Evolutionary conservation across 2,113 vertebrate genomes (phyloP), one percentile per base, ranked within the genome.

Genomic region (Aldabrachelys gigantea): DNA sequence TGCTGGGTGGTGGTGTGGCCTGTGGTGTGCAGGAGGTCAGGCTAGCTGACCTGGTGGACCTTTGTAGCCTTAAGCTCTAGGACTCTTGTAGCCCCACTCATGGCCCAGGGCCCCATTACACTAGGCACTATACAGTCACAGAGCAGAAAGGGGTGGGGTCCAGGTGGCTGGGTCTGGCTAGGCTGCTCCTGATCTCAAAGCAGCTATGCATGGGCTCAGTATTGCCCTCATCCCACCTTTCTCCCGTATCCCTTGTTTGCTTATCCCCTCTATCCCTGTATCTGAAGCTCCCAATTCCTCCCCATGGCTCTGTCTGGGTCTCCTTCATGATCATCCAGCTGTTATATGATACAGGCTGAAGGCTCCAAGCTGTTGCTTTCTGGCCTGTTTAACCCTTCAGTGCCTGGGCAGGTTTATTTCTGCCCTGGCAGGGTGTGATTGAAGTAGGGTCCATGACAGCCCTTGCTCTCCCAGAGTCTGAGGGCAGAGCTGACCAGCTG

Each of bases 141-240:
- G 10, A 59, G 44, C 53, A 59, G 29, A 47, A 25, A 2, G 78
- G 80, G 31, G 29, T 8, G 47, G 24, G 50, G 49, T 14, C 27
- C 41, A 35, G 11, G 38, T 1, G 7, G 12, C 47, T 16, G 16
- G 11, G 3, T 21, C 13, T 3, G 19, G 38, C 5, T 5, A 1
- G n/a, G 13, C 17, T 41, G 57, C 22, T 21, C 54, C 22, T 11
- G 17, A 2, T 4, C 31, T 8, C 35, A 53, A 31, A 31, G 31
- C 44, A 44, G 41, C 29, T 16, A 1, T 35, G 31, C 14, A 6
- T 65, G 31, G 31, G 12, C 59, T 65, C 59, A 8, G 5, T 65
- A 14, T 65, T 6, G 4, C 17, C 65, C 35, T 65, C 62, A 35
- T 16, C 13, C 62, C 14, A 35, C 31, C 31, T 17, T 35, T 57